A percentile compares a stretch with the other conserved stretches of the same genome.
Evolutionary conservation across 2,113 vertebrate genomes (phyloP).

Genomic region (Thalassoma bifasciatum): DNA sequence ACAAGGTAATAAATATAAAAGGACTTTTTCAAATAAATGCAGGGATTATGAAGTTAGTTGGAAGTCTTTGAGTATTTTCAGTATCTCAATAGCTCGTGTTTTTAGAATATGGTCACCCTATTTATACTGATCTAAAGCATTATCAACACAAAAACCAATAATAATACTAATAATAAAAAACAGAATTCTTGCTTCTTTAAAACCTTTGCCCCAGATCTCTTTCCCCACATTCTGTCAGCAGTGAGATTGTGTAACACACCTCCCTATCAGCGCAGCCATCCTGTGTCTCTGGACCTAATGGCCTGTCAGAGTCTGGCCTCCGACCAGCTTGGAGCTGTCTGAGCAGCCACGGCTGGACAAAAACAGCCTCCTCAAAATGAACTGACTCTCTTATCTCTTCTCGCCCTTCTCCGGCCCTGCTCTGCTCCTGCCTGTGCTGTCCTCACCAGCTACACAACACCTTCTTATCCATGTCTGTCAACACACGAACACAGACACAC

Average conservation of each 20-base stretch:
- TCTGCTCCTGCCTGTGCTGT: slow-evolving; percentile 34
- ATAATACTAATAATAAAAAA: neutral
- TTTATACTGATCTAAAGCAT: neutral
- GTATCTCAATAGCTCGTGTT: too few relatives aligned
- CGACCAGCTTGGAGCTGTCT: slow-evolving; percentile 19
- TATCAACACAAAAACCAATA: too few relatives aligned
- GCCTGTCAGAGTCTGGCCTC: slow-evolving; percentile 18
- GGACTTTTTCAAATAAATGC: too few relatives aligned
- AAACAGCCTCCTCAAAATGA: slow-evolving; percentile 31
- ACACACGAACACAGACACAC: slow-evolving; percentile 34
- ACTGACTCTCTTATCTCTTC: slow-evolving; percentile 58
- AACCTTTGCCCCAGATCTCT: slow-evolving; percentile 49
- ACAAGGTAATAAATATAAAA: too few relatives aligned
- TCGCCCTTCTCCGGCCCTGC: slow-evolving; percentile 9
- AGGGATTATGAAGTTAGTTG: too few relatives aligned
- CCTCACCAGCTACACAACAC: slow-evolving; percentile 56
- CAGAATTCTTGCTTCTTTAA: neutral
- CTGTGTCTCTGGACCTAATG: slow-evolving; percentile 38
- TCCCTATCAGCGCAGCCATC: slow-evolving; percentile 49
- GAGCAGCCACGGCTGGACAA: slow-evolving; percentile 6
- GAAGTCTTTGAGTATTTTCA: too few relatives aligned
- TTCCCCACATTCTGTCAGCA: slow-evolving; percentile 52
- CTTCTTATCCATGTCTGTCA: slow-evolving; percentile 63
- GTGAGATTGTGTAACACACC: slow-evolving; percentile 58
- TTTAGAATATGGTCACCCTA: too few relatives aligned